A percentile compares a stretch with the other conserved stretches of the same genome.
Conservation (phyloP, 2,888 invertebrate species). For the Hypselothyrea guttata region DNA sequence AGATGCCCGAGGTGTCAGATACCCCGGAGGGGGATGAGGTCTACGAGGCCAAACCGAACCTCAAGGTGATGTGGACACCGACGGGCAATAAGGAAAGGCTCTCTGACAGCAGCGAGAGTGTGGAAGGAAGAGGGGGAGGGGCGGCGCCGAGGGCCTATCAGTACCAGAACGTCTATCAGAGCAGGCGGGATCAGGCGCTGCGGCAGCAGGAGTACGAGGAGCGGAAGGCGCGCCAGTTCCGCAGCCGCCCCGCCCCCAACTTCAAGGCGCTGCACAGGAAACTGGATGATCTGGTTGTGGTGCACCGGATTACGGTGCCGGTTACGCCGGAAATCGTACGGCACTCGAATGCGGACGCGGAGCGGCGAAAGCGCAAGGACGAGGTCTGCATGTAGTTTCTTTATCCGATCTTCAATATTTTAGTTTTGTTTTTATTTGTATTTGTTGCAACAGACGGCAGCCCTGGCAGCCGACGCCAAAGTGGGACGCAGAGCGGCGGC, state of each 20-base stretch:
- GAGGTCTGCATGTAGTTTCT: slow-evolving; percentile 49
- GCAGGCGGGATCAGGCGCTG: slow-evolving; percentile 62
- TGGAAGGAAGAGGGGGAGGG: background rate
- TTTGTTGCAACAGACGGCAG: too few species aligned
- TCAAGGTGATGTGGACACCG: too few species aligned
- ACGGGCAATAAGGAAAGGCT: too few species aligned
- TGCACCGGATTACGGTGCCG: slow-evolving; percentile 68
- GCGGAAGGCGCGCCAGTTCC: slow-evolving; percentile 78
- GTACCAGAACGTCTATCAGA: slow-evolving; percentile 75
- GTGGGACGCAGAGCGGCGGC: slow-evolving; percentile 40
- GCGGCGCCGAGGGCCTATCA: slow-evolving; percentile 71
- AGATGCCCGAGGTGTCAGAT: too few species aligned
- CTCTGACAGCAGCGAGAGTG: too few species aligned
- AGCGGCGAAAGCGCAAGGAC: slow-evolving; percentile 47
- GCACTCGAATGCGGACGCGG: slow-evolving; percentile 59
- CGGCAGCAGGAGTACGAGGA: slow-evolving; percentile 71
- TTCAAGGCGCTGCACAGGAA: slow-evolving; percentile 58
- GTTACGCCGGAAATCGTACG: slow-evolving; percentile 77
- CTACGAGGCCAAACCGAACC: background rate
- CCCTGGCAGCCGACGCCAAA: slow-evolving; percentile 13
- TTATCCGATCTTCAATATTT: too few species aligned
- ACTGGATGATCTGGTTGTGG: slow-evolving; percentile 32
- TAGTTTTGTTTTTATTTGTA: too few species aligned
- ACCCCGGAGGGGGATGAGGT: background rate
- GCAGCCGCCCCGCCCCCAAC: slow-evolving; percentile 79